Base-by-base conservation (phyloP, 1,140 invertebrate species). In the Drosophila dunni region DNA sequence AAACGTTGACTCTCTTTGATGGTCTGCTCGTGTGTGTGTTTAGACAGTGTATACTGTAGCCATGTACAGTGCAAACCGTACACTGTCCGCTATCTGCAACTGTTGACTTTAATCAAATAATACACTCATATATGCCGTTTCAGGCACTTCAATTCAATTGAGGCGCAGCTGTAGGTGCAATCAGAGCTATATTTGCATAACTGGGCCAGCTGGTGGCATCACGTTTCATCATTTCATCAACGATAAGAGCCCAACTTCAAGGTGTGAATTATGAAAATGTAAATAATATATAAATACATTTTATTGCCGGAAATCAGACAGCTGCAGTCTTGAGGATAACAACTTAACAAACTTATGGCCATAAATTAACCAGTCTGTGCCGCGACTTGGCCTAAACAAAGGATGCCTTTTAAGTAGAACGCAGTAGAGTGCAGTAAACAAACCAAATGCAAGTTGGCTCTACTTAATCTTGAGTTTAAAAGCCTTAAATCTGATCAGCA, bases 51-150 rank as follows among this genome's bases (percentile, higher is more conserved):
- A 60, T 58, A 42, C n/a, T 36, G n/a, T 57, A 40, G 34, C 17
- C 46, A 57, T 71, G 6, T 29, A 29, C 24, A 5, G 24, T 29
- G 6, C 24, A 4, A 4, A 29, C 9, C 11, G 38, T 40, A 3
- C 38, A 40, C 9, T 40, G 38, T 40, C 9, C 11, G 10, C 45
- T 53, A 34, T 24, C 62, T 60, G 15, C 77, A 69, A 62, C 61
- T 86, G 79, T 86, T 82, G 61, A 77, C 83, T 79, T 68, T 88
- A 86, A 88, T 85, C 82, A 85, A 85, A 54, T 56, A 46, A 46
- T 65, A 45, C 45, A 57, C 45, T 51, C 29, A 64, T 45, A 63
- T 63, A 46, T 48, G 63, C 34, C 44, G 54, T 46, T 60, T 50
- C 64, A 58, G 68, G 53, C 62, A 72, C 62, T 72, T 50, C 44